phyloP scores from a whole-genome alignment of 1,140 invertebrate genomes.

The Manduca sexta region DNA sequence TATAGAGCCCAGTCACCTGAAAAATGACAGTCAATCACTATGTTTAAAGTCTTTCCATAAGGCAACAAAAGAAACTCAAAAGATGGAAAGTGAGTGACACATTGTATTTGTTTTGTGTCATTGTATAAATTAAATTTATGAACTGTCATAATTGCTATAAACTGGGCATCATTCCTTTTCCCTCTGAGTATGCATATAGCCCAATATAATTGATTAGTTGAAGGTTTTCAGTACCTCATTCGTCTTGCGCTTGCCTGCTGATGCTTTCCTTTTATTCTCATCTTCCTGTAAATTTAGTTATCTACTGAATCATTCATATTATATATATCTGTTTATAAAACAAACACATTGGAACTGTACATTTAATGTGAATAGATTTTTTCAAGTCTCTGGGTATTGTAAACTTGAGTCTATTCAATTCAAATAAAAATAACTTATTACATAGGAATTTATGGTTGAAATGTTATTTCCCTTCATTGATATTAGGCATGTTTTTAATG shows the following conservation, averaged over 20 bases:
- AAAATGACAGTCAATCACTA: background rate
- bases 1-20: background rate
- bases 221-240: conserved; percentile 74
- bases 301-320: conserved; percentile 35
- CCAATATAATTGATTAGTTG: conserved; percentile 42
- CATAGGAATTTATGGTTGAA: no score
- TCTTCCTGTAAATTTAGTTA: conserved; percentile 70
- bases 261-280: conserved; percentile 70
- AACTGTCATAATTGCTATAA: conserved; percentile 33
- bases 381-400: background rate
- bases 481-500: no score
- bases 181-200: conserved; percentile 50
- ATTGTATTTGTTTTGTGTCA: no score
- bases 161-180: conserved; percentile 55
- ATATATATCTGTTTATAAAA: conserved; percentile 6
- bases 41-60: no score
- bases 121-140: no score
- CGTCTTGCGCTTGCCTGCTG: conserved; percentile 69
- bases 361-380: background rate
- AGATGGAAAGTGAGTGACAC: no score
- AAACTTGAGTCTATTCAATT: background rate
- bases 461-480: no score
- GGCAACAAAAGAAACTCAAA: no score
- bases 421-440: background rate
- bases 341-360: conserved; percentile 2